A percentile compares a stretch with the other conserved stretches of the same genome.
Evolutionary conservation across 2,113 vertebrate species (phyloP).

Genomic region (Fukomys damarensis): DNA sequence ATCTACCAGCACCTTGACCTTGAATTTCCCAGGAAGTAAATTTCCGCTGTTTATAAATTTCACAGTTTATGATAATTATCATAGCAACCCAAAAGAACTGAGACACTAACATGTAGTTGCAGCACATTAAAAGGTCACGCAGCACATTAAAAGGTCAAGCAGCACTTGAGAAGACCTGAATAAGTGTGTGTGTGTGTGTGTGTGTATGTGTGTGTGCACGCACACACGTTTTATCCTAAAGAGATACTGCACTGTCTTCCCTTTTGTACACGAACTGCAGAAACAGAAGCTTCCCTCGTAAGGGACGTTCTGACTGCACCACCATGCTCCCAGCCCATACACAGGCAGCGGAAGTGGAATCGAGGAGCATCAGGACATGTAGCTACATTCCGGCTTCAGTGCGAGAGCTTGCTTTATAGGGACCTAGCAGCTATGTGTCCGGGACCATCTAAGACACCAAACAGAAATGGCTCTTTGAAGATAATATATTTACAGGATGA

Average conservation of each 20-base stretch:
- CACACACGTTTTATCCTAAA: background rate
- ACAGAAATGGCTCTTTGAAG: background rate
- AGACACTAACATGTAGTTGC: background rate
- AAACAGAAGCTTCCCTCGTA: background rate
- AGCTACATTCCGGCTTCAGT: fast-evolving
- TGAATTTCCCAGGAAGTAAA: background rate
- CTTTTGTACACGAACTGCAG: background rate
- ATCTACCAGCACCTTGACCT: background rate
- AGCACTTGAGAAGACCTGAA: background rate
- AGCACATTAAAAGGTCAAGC: background rate
- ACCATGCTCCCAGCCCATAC: background rate
- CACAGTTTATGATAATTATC: background rate
- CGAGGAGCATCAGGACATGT: background rate
- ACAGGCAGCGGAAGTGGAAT: background rate
- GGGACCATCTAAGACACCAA: background rate
- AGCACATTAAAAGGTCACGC: background rate
- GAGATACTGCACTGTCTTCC: background rate
- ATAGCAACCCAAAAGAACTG: background rate
- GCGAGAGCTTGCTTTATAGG: background rate
- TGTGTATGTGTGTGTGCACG: fast-evolving
- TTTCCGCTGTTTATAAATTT: background rate
- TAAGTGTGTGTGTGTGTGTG: background rate
- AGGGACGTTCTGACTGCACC: background rate
- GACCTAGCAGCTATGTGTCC: background rate
- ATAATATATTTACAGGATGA: background rate